phyloP scores from a whole-genome alignment of 2,888 invertebrate genomes.

The Sceliomorpha sp. region DNA sequence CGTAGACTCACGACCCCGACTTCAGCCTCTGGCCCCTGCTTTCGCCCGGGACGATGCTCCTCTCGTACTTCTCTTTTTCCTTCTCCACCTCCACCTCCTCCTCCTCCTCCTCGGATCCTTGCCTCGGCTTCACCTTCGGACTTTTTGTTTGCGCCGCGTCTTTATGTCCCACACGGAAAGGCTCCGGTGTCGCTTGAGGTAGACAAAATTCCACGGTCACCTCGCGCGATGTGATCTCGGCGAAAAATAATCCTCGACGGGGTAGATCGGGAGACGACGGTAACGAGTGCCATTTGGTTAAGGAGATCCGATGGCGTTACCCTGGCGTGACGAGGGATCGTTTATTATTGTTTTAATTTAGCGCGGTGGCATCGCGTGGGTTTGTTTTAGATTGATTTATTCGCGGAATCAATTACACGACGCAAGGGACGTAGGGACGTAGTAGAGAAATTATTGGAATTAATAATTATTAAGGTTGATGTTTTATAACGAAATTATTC shows the following conservation, averaged over 20 bases:
- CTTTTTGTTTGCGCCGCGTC: conserved; percentile 43
- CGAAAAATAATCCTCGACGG: conserved; percentile 61
- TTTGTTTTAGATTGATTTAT: no score
- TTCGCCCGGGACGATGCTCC: conserved; percentile 31
- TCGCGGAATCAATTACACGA: no score
- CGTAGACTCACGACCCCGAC: conserved; percentile 70
- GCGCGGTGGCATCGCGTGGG: no score
- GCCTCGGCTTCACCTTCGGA: conserved; percentile 27
- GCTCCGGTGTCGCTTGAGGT: conserved; percentile 41
- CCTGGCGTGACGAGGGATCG: no score
- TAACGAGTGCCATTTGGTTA: conserved; percentile 34
- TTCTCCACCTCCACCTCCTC: conserved; percentile 7
- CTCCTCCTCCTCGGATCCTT: conserved; percentile 30
- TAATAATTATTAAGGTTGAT: no score
- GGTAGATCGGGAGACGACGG: conserved; percentile 45
- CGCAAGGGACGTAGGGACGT: no score
- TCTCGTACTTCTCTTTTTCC: conserved; percentile 23
- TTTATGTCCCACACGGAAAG: conserved; percentile 36
- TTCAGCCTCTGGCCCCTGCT: conserved; percentile 59
- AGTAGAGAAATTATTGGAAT: no score
- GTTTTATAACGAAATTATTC: no score
- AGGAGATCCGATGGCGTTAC: conserved; percentile 34
- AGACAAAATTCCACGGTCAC: conserved; percentile 42
- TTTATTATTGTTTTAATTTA: no score
- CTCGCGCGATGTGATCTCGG: conserved; percentile 37